These are phyloP conservation scores for Kradibia gibbosae DNA, from an alignment of 1,140 invertebrate genomes.

Conservation along the genomic window DNA sequence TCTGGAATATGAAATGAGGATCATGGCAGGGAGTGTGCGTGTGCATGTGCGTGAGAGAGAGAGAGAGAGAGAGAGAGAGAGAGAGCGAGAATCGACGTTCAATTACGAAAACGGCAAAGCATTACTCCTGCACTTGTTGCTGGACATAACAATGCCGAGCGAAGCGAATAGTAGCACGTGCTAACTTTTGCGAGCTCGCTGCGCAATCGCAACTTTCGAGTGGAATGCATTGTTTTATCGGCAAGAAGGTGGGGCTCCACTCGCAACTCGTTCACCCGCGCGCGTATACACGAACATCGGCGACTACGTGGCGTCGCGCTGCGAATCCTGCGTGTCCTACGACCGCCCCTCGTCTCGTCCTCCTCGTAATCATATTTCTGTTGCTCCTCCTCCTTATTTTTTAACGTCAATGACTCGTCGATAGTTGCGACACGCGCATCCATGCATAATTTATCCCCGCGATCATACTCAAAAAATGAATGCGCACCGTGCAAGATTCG, in stretches of 20 bases:
- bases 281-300: too few relatives aligned
- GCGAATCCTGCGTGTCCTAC: background rate
- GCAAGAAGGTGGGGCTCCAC: background rate
- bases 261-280: background rate
- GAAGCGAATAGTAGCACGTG: background rate
- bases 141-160: background rate
- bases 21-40: too few relatives aligned
- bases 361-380: background rate
- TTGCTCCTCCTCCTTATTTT: background rate
- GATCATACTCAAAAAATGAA: background rate
- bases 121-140: conserved; percentile 2
- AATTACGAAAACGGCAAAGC: background rate
- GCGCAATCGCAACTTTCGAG: background rate
- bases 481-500: background rate
- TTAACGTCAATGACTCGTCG: background rate
- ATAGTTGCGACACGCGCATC: conserved; percentile 7
- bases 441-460: conserved; percentile 18
- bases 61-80: too few relatives aligned
- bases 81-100: too few relatives aligned
- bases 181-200: background rate
- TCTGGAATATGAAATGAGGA: too few relatives aligned
- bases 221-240: background rate
- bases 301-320: background rate
- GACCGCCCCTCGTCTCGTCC: background rate
- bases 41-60: too few relatives aligned